Evolutionary conservation across 2,888 invertebrate species (phyloP).

Genomic region (Lithophane ornitopus): DNA sequence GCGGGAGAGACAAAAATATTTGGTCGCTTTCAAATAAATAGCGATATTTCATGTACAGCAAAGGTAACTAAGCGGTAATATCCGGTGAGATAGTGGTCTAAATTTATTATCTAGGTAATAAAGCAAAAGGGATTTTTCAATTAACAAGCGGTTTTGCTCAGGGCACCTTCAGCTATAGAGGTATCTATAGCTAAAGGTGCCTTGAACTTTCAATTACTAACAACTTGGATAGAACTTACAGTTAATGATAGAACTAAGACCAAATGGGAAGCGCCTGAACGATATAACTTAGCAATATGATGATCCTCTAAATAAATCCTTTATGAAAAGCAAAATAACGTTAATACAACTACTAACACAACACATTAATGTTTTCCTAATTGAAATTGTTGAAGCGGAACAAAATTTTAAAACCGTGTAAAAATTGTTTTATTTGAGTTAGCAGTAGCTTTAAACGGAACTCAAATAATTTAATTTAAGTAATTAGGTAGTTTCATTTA

Average conservation of each 20-base stretch:
- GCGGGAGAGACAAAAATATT: not conserved
- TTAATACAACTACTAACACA: too few relatives aligned
- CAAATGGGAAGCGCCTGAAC: constrained; percentile 16
- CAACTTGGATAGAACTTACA: not conserved
- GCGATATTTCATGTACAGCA: too few relatives aligned
- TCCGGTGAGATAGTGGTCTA: not conserved
- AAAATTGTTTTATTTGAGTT: not conserved
- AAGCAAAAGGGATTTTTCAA: not conserved
- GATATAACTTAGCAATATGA: constrained; percentile 14
- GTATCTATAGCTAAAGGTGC: not conserved
- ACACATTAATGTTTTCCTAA: not conserved
- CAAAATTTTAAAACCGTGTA: not conserved
- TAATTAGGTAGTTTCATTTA: not conserved
- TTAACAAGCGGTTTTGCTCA: not conserved
- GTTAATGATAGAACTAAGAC: not conserved
- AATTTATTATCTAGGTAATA: not conserved
- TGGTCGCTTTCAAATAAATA: not conserved
- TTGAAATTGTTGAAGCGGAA: not conserved
- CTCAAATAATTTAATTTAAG: not conserved
- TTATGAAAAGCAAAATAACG: not conserved
- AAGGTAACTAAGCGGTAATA: not conserved
- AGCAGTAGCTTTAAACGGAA: not conserved
- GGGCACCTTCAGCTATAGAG: too few relatives aligned
- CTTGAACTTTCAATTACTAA: constrained; percentile 1
- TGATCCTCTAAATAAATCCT: not conserved